phyloP scores from a whole-genome alignment of 2,888 invertebrate genomes.

The Sturmia bella region DNA sequence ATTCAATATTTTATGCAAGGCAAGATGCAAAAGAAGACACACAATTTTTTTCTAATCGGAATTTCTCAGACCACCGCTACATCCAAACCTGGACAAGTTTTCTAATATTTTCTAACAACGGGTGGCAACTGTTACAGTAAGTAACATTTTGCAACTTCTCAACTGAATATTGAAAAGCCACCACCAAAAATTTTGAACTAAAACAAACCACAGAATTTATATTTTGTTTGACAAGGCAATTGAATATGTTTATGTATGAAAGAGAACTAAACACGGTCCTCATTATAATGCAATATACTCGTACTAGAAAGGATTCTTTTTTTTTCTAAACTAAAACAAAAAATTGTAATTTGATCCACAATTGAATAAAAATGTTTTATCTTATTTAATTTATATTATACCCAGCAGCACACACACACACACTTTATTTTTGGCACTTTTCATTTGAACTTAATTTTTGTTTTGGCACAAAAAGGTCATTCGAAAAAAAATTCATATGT shows the following conservation, averaged over 20 bases:
- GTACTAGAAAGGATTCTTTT: slow-evolving; percentile 15
- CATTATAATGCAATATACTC: slow-evolving; percentile 16
- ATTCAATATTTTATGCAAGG: too few species aligned
- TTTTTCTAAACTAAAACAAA: slow-evolving; percentile 6
- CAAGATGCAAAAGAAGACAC: too few species aligned
- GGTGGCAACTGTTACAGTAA: slow-evolving; percentile 50
- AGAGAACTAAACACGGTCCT: slow-evolving; percentile 28
- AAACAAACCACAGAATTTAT: slow-evolving; percentile 35
- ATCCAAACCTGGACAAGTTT: too few species aligned
- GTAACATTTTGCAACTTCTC: slow-evolving; percentile 28
- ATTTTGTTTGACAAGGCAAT: slow-evolving; percentile 32
- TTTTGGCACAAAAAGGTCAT: slow-evolving; percentile 51
- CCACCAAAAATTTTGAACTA: slow-evolving; percentile 27
- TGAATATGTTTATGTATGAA: slow-evolving; percentile 7
- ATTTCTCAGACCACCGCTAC: too few species aligned
- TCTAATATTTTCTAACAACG: slow-evolving; percentile 43
- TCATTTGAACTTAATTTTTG: slow-evolving; percentile 1
- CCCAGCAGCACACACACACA: too few species aligned
- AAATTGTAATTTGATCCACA: slow-evolving; percentile 62
- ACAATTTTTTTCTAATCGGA: too few species aligned
- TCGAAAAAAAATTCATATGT: not conserved
- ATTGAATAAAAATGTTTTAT: slow-evolving; percentile 58
- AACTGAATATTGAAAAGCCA: slow-evolving; percentile 20
- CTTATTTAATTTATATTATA: slow-evolving; percentile 34
- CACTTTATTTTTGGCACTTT: not conserved